phyloP scores from a whole-genome alignment of 2,797 vertebrate genomes.

The Pseudopleuronectes americanus region DNA sequence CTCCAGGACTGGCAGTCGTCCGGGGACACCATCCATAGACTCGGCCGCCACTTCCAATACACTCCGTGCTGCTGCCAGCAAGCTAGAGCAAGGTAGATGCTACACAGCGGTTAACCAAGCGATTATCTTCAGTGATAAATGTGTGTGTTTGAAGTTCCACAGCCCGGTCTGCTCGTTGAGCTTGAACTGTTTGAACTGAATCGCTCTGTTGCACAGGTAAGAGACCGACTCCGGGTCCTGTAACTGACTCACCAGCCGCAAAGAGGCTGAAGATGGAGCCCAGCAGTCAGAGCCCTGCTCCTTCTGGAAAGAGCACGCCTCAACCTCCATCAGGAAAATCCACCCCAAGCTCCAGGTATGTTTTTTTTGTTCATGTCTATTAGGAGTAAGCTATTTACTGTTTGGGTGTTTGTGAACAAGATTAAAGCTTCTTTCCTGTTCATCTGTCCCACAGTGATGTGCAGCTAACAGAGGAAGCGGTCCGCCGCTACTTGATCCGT shows the following conservation, averaged over 20 bases:
- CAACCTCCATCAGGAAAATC: conserved; percentile 92
- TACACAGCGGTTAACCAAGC: no score
- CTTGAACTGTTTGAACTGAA: background rate
- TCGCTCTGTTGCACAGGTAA: conserved; percentile 76
- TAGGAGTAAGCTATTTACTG: background rate
- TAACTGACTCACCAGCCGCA: conserved; percentile 83
- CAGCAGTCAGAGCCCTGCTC: conserved; percentile 84
- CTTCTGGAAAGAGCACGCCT: conserved; percentile 90
- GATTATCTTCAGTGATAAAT: no score
- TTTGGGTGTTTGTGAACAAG: background rate
- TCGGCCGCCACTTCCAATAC: conserved; percentile 87
- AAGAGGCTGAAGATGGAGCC: conserved; percentile 90
- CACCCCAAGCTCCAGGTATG: conserved; percentile 89
- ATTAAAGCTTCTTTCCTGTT: background rate
- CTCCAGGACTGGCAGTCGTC: conserved; percentile 89
- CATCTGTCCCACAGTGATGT: conserved; percentile 83
- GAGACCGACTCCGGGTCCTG: conserved; percentile 71
- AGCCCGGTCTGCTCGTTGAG: background rate
- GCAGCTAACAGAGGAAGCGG: conserved; percentile 92
- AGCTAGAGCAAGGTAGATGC: conserved; percentile 88
- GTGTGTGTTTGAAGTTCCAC: no score
- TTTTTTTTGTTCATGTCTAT: background rate
- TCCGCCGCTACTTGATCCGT: conserved; percentile 91
- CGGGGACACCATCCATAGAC: conserved; percentile 89
- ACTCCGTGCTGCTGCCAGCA: conserved; percentile 89